Percentiles rank a stretch among this genome's conserved stretches.
These are phyloP conservation scores for Tubulanus polymorphus DNA, from an alignment of 2,888 invertebrate genomes.

Conservation along the genomic window DNA sequence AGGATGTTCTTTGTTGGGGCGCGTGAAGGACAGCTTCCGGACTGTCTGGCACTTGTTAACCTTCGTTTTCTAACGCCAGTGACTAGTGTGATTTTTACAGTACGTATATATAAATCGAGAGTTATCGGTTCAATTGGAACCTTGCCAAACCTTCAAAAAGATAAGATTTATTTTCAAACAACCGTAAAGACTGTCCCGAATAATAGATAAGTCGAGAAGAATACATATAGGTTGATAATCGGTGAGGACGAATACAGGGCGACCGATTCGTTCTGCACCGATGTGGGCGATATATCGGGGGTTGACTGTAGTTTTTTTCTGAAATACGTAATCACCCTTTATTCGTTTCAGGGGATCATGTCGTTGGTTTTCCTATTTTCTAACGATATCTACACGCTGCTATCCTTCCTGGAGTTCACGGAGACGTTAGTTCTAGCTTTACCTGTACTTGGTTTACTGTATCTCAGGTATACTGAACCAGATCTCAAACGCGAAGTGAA, in stretches of 20 bases:
- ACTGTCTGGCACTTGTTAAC: slow-evolving; percentile 75
- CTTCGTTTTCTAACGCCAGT: slow-evolving; percentile 73
- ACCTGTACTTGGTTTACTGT: slow-evolving; percentile 34
- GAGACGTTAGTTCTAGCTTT: slow-evolving; percentile 32
- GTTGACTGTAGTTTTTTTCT: no score
- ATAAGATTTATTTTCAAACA: no score
- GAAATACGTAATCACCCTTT: no score
- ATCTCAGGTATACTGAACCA: slow-evolving; percentile 81
- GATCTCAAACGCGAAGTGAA: slow-evolving; percentile 80
- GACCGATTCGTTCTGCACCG: no score
- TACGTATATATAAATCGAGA: no score
- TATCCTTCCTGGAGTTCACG: slow-evolving; percentile 43
- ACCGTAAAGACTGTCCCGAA: no score
- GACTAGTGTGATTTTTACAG: slow-evolving; percentile 76
- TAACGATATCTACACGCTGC: slow-evolving; percentile 71
- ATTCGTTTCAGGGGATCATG: slow-evolving; percentile 69
- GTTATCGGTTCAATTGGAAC: no score
- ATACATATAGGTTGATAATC: no score
- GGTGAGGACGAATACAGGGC: no score
- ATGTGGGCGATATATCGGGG: no score
- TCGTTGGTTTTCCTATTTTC: slow-evolving; percentile 87
- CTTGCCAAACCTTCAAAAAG: no score
- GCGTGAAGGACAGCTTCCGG: slow-evolving; percentile 78
- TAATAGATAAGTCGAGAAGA: no score
- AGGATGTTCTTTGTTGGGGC: slow-evolving; percentile 76